Evolutionary conservation across 1,140 invertebrate genomes (phyloP), one percentile per base, ranked within the genome.

Genomic region (Heliconius nattereri): DNA sequence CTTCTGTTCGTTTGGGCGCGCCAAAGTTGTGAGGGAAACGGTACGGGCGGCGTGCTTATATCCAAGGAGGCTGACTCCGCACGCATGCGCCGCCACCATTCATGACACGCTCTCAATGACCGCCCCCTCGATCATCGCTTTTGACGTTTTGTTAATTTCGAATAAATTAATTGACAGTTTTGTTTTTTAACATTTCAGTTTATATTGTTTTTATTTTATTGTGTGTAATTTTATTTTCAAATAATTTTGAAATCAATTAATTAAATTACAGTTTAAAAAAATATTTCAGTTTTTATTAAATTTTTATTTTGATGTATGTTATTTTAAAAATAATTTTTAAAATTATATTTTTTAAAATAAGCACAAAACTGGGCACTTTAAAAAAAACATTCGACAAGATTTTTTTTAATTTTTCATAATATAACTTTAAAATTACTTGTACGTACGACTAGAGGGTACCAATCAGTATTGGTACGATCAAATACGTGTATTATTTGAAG

Each of bases 21-120:
- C 84, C 88, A 91, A 94, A 92, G 89, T 92, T 92, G 83, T 94
- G 92, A 83, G 89, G 83, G 84, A 83, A 79, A 85, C 80, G 86
- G 78, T 84, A 84, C 85, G 84, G 81, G 85, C 83, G 80, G 75
- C 89, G 85, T 84, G 90, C 91, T 94, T 94, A 94, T 94, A 94
- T 94, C 91, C 87, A 83, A 82, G 83, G 80, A 79, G 83, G 78
- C 81, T 81, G 82, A 78, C 71, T 60, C 71, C 78, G 52, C 84
- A 86, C 92, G 92, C 92, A 91, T 94, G 92, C 92, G 92, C 87
- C 78, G 76, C 83, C 73, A 86, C 85, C 92, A 94, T 94, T 94
- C 92, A 94, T 92, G 84, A 87, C 85, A 88, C 81, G 78, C 85
- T 88, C 88, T 92, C 86, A 94, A 94, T 94, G 92, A 92, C 92